These are phyloP conservation scores for Alitta virens DNA, from an alignment of 2,888 invertebrate genomes.

Conservation along the genomic window DNA sequence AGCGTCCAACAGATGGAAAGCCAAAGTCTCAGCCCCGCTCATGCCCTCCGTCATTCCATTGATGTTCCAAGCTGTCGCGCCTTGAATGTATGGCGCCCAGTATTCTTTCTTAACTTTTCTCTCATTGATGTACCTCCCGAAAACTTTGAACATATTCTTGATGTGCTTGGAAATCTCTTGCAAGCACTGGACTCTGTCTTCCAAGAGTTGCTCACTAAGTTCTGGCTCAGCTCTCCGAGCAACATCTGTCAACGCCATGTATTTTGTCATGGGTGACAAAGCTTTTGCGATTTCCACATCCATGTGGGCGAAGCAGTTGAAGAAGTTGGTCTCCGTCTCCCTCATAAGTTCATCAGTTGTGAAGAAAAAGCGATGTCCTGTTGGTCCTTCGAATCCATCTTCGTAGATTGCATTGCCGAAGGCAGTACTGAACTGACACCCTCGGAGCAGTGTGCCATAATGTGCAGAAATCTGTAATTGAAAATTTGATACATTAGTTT, in stretches of 20 bases:
- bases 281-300: background rate
- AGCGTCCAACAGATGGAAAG: constrained; percentile 1
- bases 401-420: background rate
- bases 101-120: background rate
- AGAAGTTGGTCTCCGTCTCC: background rate
- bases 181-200: background rate
- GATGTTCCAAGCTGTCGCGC: background rate
- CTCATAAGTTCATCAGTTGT: background rate
- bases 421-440: background rate
- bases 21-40: constrained; percentile 6
- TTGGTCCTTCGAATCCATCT: background rate
- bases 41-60: background rate
- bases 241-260: background rate
- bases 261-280: background rate
- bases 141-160: background rate
- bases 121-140: background rate
- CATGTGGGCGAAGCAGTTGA: background rate
- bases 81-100: constrained; percentile 3
- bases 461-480: background rate
- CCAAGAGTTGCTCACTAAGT: background rate
- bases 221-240: background rate
- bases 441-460: background rate
- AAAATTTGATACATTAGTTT: background rate
- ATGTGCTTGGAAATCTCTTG: background rate
- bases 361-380: background rate